A percentile compares a stretch with the other conserved stretches of the same genome.
Evolutionary conservation across 2,797 vertebrate species (phyloP).

Genomic region (Esox lucius): DNA sequence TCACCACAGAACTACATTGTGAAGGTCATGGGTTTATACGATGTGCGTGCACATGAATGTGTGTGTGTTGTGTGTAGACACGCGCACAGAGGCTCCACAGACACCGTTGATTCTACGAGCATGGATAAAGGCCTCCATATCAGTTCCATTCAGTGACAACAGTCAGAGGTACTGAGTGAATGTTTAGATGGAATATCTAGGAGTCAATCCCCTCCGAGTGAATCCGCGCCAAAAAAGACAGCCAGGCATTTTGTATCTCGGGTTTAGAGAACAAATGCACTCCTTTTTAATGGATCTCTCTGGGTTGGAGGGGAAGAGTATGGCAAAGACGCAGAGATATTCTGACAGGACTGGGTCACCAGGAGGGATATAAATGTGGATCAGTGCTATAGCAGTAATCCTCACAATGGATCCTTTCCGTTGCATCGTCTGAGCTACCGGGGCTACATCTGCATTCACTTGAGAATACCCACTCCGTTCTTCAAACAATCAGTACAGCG

Average conservation of each 20-base stretch:
- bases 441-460: background rate
- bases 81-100: background rate
- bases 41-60: background rate
- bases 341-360: background rate
- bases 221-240: conserved; percentile 14
- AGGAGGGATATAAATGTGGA: background rate
- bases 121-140: background rate
- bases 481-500: background rate
- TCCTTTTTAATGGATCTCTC: conserved; percentile 12
- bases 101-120: background rate
- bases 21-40: background rate
- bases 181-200: background rate
- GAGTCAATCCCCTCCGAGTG: background rate
- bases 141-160: background rate
- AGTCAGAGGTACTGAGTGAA: background rate
- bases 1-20: background rate
- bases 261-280: conserved; percentile 17
- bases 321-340: background rate
- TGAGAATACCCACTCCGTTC: background rate
- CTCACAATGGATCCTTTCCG: background rate
- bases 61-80: background rate
- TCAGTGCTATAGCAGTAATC: background rate
- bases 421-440: background rate
- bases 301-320: background rate
- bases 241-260: conserved; percentile 20